Evolutionary conservation across 1,140 invertebrate genomes (phyloP), one percentile per base, ranked within the genome.

Genomic region (Glossosoma conforme): DNA sequence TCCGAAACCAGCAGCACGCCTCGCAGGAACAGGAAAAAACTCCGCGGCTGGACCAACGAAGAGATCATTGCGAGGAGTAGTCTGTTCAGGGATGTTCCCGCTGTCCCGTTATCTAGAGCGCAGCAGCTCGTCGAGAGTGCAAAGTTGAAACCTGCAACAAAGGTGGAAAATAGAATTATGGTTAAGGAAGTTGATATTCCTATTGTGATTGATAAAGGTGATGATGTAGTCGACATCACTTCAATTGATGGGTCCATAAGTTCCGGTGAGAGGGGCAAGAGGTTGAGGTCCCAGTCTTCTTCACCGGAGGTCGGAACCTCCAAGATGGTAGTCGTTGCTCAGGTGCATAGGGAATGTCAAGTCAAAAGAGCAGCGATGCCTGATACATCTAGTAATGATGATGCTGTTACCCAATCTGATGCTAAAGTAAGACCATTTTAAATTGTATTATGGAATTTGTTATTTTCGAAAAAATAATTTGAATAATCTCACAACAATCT

Each of bases 1-100:
- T 48, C 51, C n/a, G 51, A 52, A 8, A 14, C 35, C 11, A 28
- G 25, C 2, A 35, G 14, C 3, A 17, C 32, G 21, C 33, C 33
- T 18, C 49, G 37, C 36, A 52, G 42, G 19, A 44, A 15, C 24
- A 51, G 50, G 13, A 56, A 56, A 41, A 52, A 46, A 45, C 11
- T 53, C 6, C 49, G 42, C 21, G 53, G 50, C 33, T 21, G 25
- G 17, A 45, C 20, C 4, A 57, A 49, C 33, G 46, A 52, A 32
- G 50, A 52, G 20, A 50, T 52, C 24, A 48, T 47, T 11, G 36
- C 44, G 1, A 36, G 46, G 33, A 53, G 45, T 35, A 49, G 41
- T 50, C 28, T 50, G 8, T 56, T 56, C 35, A 11, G 20, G 8
- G 53, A 56, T 44, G 20, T n/a, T n/a, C 38, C 36, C 3, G 32